Evolutionary conservation across 2,797 vertebrate species (phyloP).

Genomic region (Rhynchonycteris naso): DNA sequence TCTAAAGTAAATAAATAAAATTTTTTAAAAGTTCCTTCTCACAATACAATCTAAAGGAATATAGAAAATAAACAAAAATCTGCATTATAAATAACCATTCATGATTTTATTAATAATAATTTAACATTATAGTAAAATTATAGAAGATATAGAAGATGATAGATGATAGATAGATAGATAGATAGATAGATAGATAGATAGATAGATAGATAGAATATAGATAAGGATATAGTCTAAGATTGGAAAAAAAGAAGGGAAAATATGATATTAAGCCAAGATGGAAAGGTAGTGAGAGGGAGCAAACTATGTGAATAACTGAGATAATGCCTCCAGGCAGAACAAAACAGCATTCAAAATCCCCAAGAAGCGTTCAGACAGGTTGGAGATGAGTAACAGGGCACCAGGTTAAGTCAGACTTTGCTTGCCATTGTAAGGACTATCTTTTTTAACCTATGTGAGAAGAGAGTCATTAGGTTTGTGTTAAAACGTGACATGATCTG

Average conservation of each 20-base stretch:
- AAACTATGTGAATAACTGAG: not conserved
- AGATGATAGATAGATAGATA: not conserved
- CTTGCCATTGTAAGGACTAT: not conserved
- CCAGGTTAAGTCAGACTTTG: not conserved
- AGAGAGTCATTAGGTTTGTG: not conserved
- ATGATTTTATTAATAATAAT: not conserved
- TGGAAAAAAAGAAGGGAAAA: not conserved
- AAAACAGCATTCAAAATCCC: not conserved
- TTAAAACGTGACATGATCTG: not conserved
- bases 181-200: not conserved
- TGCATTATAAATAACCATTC: not conserved
- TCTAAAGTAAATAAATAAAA: no score
- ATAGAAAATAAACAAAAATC: not conserved
- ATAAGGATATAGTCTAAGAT: not conserved
- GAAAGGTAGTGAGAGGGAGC: not conserved
- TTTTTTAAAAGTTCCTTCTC: not conserved
- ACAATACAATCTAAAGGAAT: not conserved
- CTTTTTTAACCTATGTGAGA: not conserved
- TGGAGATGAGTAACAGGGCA: not conserved
- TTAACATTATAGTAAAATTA: not conserved
- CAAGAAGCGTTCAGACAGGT: not conserved
- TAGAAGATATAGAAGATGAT: not conserved
- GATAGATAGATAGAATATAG: not conserved
- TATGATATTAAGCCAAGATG: not conserved
- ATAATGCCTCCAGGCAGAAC: not conserved